Evolutionary conservation across 2,113 vertebrate genomes (phyloP).

Genomic region (Engraulis encrasicolus): DNA sequence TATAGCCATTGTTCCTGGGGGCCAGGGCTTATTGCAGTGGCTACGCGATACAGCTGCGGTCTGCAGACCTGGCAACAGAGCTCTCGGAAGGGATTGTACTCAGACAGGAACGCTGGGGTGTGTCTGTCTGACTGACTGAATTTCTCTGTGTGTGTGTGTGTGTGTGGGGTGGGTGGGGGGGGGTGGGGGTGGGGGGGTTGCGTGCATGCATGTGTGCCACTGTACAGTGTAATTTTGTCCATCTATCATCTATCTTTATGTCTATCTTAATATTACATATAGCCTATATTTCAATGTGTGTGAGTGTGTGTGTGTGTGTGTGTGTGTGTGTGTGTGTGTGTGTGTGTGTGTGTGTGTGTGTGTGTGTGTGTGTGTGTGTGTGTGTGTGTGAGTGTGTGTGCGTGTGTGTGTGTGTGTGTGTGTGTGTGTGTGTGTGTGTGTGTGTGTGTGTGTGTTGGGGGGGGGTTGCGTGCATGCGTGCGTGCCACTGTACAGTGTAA

Average conservation of each 20-base stretch:
- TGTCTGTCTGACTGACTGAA: constrained; percentile 21
- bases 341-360: too few species aligned
- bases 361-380: constrained; percentile 28
- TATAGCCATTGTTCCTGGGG: not conserved
- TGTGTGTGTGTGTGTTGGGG: too few species aligned
- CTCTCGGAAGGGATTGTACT: constrained; percentile 24
- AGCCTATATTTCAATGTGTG: too few species aligned
- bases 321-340: constrained; percentile 6
- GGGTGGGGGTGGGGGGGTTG: not conserved
- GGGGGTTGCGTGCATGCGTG: too few species aligned
- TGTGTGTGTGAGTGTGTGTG: not conserved
- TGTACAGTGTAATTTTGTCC: too few species aligned
- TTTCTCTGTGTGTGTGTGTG: too few species aligned
- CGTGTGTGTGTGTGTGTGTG: too few species aligned
- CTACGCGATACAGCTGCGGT: constrained; percentile 31
- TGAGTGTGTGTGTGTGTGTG: constrained; percentile 31
- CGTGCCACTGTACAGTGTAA: too few species aligned
- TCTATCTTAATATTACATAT: too few species aligned
- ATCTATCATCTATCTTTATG: too few species aligned
- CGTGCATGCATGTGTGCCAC: constrained; percentile 32
- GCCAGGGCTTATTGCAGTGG: constrained; percentile 12
- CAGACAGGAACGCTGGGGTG: constrained; percentile 22
- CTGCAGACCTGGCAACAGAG: constrained; percentile 24
- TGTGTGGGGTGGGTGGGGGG: too few species aligned
- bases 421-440: too few species aligned